phyloP scores from a whole-genome alignment of 2,113 vertebrate species.

The Burhinus bistriatus region DNA sequence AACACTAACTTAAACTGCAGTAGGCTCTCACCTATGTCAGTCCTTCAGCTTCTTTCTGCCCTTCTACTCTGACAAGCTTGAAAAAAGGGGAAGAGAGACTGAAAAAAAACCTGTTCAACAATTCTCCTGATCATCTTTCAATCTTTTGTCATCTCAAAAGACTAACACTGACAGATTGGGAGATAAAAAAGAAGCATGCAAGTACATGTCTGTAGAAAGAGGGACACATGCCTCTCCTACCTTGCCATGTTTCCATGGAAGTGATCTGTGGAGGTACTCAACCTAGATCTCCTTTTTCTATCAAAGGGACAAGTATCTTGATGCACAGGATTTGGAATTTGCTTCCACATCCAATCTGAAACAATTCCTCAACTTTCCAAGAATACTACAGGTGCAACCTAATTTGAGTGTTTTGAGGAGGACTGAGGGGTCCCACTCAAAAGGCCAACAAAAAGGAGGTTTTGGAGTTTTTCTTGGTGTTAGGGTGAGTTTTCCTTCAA shows the following conservation, averaged over 20 bases:
- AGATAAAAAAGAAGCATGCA: constrained; percentile 62
- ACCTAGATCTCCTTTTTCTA: not conserved
- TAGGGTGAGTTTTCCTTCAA: not conserved
- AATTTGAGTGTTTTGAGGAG: not conserved
- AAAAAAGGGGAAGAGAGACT: not conserved
- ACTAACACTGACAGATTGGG: not conserved
- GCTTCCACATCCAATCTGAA: constrained; percentile 34
- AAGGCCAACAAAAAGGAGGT: not conserved
- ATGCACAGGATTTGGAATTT: constrained; percentile 33
- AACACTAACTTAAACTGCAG: not conserved
- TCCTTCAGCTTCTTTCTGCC: constrained; percentile 8
- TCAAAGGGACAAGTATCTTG: not conserved
- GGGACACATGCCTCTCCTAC: constrained; percentile 5
- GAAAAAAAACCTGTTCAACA: constrained; percentile 18
- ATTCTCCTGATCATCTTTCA: constrained; percentile 10
- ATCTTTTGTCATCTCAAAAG: constrained; percentile 13
- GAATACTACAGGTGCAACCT: not conserved
- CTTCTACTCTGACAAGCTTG: not conserved
- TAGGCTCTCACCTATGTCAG: not conserved
- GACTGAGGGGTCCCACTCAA: not conserved
- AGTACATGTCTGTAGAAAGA: not conserved
- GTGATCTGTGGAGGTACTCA: constrained; percentile 41
- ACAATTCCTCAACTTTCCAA: constrained; percentile 9
- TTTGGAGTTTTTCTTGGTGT: not conserved
- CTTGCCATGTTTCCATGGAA: constrained; percentile 61